Conservation (phyloP, 2,888 invertebrate species). For the Xylocampa areola region DNA sequence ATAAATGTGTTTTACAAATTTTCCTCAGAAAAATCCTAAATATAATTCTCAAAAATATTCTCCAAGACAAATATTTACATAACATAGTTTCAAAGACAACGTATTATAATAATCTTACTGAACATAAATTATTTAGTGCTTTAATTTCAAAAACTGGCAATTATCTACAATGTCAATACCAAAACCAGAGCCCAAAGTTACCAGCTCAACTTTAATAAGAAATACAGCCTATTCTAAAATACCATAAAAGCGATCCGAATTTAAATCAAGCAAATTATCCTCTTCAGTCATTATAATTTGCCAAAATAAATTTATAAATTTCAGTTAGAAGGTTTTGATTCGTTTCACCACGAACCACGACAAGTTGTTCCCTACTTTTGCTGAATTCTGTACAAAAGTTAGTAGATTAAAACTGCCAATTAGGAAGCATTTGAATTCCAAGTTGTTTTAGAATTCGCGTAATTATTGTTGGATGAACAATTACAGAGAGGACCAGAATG, state of each 20-base stretch:
- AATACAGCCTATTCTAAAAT: slow-evolving; percentile 61
- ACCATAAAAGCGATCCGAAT: slow-evolving; percentile 70
- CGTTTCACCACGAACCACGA: slow-evolving; percentile 84
- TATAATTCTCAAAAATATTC: too few relatives aligned
- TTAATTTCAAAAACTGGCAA: slow-evolving; percentile 38
- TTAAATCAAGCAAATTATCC: slow-evolving; percentile 78
- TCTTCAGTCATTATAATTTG: slow-evolving; percentile 77
- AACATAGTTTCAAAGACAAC: neutral
- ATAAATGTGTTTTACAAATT: too few relatives aligned
- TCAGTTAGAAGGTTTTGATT: slow-evolving; percentile 84
- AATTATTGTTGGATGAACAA: slow-evolving; percentile 87
- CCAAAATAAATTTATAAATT: slow-evolving; percentile 84
- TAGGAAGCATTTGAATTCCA: slow-evolving; percentile 87
- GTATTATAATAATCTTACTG: slow-evolving; percentile 5
- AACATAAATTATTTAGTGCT: slow-evolving; percentile 32
- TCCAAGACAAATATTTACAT: slow-evolving; percentile 2
- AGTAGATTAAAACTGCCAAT: slow-evolving; percentile 89
- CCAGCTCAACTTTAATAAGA: slow-evolving; percentile 57
- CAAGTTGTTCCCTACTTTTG: slow-evolving; percentile 86
- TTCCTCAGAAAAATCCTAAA: neutral
- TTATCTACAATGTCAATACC: slow-evolving; percentile 41
- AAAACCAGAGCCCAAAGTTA: slow-evolving; percentile 19
- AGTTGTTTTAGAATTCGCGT: slow-evolving; percentile 87
- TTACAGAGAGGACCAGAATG: slow-evolving; percentile 75
- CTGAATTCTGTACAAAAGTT: slow-evolving; percentile 87